Percentiles rank a stretch among this genome's conserved stretches.
Evolutionary conservation across 2,888 invertebrate species (phyloP).

Genomic region (Amorpha juglandis): DNA sequence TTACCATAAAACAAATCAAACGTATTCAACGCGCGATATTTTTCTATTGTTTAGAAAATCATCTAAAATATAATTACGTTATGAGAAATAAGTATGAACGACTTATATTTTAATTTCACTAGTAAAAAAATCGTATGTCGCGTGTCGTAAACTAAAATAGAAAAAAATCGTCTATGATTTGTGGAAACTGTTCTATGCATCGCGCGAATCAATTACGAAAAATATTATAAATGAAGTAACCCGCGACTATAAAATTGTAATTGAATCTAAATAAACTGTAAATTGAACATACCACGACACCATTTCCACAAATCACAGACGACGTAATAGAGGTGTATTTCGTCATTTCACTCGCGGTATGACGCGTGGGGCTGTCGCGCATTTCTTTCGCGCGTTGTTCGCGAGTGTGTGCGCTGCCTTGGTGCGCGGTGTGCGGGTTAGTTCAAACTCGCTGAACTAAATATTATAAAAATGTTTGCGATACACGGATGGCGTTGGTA

Average conservation of each 20-base stretch:
- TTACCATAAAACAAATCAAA: neutral
- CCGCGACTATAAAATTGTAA: too few species aligned
- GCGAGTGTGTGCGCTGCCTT: constrained; percentile 11
- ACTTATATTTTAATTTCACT: constrained; percentile 13
- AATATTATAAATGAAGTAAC: neutral
- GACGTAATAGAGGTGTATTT: neutral
- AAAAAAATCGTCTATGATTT: constrained; percentile 23
- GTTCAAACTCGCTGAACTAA: constrained; percentile 46
- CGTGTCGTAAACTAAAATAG: constrained; percentile 32
- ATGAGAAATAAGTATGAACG: constrained; percentile 5
- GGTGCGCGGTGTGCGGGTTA: constrained; percentile 36
- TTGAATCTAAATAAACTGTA: neutral
- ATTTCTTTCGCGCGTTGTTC: neutral
- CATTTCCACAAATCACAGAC: constrained; percentile 6
- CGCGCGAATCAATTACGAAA: neutral
- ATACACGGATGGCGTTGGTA: constrained; percentile 56
- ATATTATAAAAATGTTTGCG: constrained; percentile 49
- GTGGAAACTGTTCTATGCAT: constrained; percentile 1
- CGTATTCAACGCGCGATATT: neutral
- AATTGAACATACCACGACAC: neutral
- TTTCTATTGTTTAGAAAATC: neutral
- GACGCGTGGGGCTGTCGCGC: constrained; percentile 11
- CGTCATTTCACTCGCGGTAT: constrained; percentile 31
- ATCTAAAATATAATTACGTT: neutral
- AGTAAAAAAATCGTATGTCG: neutral